These are phyloP conservation scores for Scyliorhinus canicula DNA, from an alignment of 2,797 vertebrate genomes.

Conservation along the genomic window DNA sequence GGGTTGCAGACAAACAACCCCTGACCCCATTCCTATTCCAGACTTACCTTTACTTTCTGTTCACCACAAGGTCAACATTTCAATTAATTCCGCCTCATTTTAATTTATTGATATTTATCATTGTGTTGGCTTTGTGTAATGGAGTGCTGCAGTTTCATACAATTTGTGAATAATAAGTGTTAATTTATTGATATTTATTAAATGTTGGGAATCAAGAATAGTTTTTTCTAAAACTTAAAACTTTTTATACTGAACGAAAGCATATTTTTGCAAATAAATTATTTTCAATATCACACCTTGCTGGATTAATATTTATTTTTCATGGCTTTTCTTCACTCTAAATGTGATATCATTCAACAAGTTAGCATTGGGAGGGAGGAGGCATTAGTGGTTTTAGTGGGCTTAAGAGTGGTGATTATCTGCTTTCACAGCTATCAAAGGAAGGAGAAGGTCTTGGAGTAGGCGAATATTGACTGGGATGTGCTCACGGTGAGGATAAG, in stretches of 20 bases:
- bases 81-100: not conserved
- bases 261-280: not conserved
- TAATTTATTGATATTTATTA: slow-evolving; percentile 10
- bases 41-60: not conserved
- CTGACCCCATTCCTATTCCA: not conserved
- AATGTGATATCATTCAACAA: not conserved
- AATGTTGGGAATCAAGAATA: not conserved
- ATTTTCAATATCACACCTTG: not conserved
- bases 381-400: too few species aligned
- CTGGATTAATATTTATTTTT: not conserved
- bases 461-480: too few species aligned
- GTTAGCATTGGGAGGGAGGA: too few species aligned
- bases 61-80: not conserved
- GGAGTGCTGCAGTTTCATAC: not conserved
- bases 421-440: too few species aligned
- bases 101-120: not conserved
- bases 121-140: not conserved
- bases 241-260: not conserved
- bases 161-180: not conserved
- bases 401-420: too few species aligned
- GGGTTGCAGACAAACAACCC: not conserved
- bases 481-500: too few species aligned
- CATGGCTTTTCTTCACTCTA: not conserved
- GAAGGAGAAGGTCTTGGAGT: too few species aligned
- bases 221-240: not conserved